Evolutionary conservation across 2,113 vertebrate genomes (phyloP), one percentile per base, ranked within the genome.

Genomic region (Dasyprocta punctata): DNA sequence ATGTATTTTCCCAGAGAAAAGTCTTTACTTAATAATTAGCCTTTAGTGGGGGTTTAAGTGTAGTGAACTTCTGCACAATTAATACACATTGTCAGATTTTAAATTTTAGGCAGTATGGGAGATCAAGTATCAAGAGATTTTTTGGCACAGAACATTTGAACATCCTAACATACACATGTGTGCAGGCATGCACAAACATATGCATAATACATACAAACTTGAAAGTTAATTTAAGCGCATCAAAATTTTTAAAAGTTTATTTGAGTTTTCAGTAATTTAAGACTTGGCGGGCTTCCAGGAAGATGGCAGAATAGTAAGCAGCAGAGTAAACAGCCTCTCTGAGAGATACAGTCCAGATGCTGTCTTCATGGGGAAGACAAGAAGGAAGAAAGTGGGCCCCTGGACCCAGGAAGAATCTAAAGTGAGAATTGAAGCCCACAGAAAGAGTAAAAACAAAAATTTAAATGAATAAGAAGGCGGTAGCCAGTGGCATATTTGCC

Each of bases 1-100:
- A 17, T 26, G 28, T 19, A 38, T 89, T 93, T 94, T 95, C 82
- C 33, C 86, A 95, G 85, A 86, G 87, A 65, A 30, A 28, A 49
- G 1, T 78, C 36, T 86, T 96, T 63, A 56, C 65, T 60, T 90
- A 95, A 84, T 80, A 54, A 24, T 86, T 88, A 54, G 60, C 54
- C 87, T 71, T 54, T 33, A 77, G 61, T 52, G 26, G 16, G n/a
- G 10, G 36, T 84, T 36, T 44, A 63, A 36, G 9, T 58, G 28
- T 88, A 78, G 19, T 93, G 38, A 95, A 80, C n/a, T 83, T 92
- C 24, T 65, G 41, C 41, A 63, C 38, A 93, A 56, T 86, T 71
- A 60, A 82, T 56, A 26, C 38, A 38, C 14, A 86, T 85, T 86
- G 56, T 73, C 52, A 80, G 73, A 60, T 84, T 81, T 96, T 94